Conservation (phyloP, 2,113 vertebrate species). For the Erpornis zantholeuca region DNA sequence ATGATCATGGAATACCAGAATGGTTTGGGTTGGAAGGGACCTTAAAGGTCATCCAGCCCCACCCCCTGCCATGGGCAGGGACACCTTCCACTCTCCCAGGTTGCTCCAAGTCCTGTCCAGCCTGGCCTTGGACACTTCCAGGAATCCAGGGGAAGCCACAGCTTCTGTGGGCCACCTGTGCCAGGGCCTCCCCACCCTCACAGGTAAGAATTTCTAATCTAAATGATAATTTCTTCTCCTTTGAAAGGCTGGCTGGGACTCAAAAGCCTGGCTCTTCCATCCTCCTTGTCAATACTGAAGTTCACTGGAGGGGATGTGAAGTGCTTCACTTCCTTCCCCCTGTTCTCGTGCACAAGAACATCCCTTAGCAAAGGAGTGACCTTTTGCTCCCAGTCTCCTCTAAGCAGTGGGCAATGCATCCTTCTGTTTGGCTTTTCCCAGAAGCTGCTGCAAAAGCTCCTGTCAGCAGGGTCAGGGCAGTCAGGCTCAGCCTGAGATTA, state of each 20-base stretch:
- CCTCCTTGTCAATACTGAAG: neutral
- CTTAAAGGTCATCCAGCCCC: neutral
- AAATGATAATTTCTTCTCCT: neutral
- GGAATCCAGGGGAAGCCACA: neutral
- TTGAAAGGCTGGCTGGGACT: neutral
- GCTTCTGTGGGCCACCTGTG: neutral
- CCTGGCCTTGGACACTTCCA: neutral
- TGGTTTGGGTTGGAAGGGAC: neutral
- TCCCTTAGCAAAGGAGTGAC: neutral
- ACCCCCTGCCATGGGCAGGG: neutral
- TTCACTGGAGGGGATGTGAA: neutral
- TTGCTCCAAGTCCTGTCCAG: rapidly evolving
- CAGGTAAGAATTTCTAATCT: neutral
- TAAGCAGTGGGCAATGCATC: neutral
- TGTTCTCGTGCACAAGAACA: neutral
- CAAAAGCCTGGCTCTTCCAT: neutral
- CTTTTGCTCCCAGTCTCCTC: neutral
- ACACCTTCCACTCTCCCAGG: neutral
- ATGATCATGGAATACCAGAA: neutral
- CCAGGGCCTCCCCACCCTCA: neutral
- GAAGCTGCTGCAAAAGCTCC: constrained; percentile 3
- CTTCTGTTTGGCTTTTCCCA: neutral
- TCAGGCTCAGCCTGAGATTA: constrained; percentile 30
- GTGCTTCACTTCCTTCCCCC: neutral
- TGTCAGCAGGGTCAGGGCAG: constrained; percentile 32